Evolutionary conservation across 1,140 invertebrate genomes (phyloP), one percentile per base, ranked within the genome.

Genomic region (Euura saliciscinereae): DNA sequence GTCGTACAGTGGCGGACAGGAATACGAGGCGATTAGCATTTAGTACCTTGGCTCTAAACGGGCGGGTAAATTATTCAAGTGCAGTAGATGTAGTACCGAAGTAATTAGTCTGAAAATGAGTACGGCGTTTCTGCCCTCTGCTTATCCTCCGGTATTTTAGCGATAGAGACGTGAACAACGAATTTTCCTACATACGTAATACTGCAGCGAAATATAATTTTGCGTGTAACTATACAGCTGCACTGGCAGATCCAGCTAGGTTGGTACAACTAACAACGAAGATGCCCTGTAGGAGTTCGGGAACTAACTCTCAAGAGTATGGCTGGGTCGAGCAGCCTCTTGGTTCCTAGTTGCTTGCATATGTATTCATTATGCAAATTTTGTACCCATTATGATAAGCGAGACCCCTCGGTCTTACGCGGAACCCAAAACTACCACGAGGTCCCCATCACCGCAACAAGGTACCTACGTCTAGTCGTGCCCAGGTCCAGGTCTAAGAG

Each of bases 331-430:
- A 72, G 73, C 71, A 78, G 78, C 74, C 67, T 59, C 81, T 83
- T 80, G 66, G 11, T 67, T 28, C 82, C 79, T 71, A 74, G 51
- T 59, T 79, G 78, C 78, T 81, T 84, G 82, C 85, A 86, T 86
- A 86, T 85, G 84, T 86, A 86, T 85, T 82, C 81, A 86, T 86
- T 86, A 85, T 86, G 84, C 80, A 86, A 86, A 86, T 86, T 85
- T 82, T 78, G 78, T 80, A 79, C 79, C 83, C 81, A 86, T 86
- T 86, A 86, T 85, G 84, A 86, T 86, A 85, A 86, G 84, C 84
- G 83, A 82, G 84, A 80, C 44, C 45, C 45, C 46, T 67, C 59
- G 45, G 72, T 70, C 74, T 76, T 74, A 78, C 75, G 77, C 45
- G 66, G 65, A 28, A 67, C 51, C 51, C 8, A 28, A 59, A 59